Evolutionary conservation across 2,797 vertebrate species (phyloP), one percentile per base, ranked within the genome.

Genomic region (Falco biarmicus): DNA sequence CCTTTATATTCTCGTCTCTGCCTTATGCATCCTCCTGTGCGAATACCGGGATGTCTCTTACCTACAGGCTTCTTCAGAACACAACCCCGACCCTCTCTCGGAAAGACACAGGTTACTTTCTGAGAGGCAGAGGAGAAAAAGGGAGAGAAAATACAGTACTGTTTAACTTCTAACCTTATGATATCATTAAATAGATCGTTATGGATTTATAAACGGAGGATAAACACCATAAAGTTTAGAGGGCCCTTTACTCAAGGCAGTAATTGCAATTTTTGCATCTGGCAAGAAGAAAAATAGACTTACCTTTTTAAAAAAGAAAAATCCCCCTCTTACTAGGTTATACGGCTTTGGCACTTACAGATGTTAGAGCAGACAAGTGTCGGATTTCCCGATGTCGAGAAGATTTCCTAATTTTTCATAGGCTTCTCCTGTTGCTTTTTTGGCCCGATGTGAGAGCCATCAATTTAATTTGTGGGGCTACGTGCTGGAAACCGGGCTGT

Each of bases 291-390:
- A 95, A 94, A 96, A 85, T 80, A 85, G 88, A 89, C 93, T 96
- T 95, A 94, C 95, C 94, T 96, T 95, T 59, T 22, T 10, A 29
- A 57, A 59, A 63, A 28, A 22, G 50, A 56, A 59, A 74, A 56
- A 56, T 68, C 22, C 8, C 74, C 71, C 60, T 95, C 95, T 96
- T 74, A 93, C 92, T 92, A n/a, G 47, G 84, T 88, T 90, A 59
- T 47, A 68, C 25, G 28, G 75, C 95, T 95, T 96, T 95, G 95
- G 87, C 91, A 89, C 93, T 97, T 96, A 93, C 53, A 95, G 95
- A 94, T 96, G 92, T 93, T 98, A 95, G 69, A 93, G 92, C 92
- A 97, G 89, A 91, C 94, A 96, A 97, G 96, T 87, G 91, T 97
- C 47, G 66, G 71, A 94, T 97, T 97, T 98, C 95, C 92, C 79